Percentiles rank a stretch among this genome's conserved stretches.
These are phyloP conservation scores for Sinohyriopsis cumingii DNA, from an alignment of 2,888 invertebrate genomes.

Conservation along the genomic window DNA sequence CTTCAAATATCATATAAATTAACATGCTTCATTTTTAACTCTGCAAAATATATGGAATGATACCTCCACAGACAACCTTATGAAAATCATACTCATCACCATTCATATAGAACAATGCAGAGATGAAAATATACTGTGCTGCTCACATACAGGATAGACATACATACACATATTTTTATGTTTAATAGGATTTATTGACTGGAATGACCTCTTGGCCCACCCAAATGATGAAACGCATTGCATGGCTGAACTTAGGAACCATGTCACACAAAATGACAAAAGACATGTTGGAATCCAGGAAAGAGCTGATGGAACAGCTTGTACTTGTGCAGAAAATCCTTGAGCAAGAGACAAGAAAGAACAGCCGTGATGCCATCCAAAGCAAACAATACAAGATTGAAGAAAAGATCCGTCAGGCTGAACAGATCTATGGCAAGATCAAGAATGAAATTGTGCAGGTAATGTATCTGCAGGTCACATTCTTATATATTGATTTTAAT, in stretches of 20 bases:
- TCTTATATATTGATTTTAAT: too few species aligned
- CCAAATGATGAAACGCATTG: constrained; percentile 22
- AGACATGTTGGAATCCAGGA: constrained; percentile 7
- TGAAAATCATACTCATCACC: too few species aligned
- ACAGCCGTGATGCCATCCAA: constrained; percentile 28
- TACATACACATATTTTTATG: background rate
- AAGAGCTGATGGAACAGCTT: constrained; percentile 38
- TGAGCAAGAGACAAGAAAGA: constrained; percentile 7
- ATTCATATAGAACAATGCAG: too few species aligned
- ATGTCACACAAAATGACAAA: constrained; percentile 34
- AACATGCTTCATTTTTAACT: too few species aligned
- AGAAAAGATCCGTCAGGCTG: constrained; percentile 17
- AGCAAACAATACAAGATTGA: constrained; percentile 19
- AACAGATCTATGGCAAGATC: constrained; percentile 18
- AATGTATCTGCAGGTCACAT: background rate
- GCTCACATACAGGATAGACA: too few species aligned
- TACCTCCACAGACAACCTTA: too few species aligned
- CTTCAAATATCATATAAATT: too few species aligned
- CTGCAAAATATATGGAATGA: too few species aligned
- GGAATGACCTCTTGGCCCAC: background rate
- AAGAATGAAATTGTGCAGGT: constrained; percentile 44
- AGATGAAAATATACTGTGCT: too few species aligned
- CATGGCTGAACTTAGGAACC: constrained; percentile 43
- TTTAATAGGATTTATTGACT: constrained; percentile 9
- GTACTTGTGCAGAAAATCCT: constrained; percentile 30